Evolutionary conservation across 2,888 invertebrate species (phyloP).

Genomic region (Lasioglossum villosulum): DNA sequence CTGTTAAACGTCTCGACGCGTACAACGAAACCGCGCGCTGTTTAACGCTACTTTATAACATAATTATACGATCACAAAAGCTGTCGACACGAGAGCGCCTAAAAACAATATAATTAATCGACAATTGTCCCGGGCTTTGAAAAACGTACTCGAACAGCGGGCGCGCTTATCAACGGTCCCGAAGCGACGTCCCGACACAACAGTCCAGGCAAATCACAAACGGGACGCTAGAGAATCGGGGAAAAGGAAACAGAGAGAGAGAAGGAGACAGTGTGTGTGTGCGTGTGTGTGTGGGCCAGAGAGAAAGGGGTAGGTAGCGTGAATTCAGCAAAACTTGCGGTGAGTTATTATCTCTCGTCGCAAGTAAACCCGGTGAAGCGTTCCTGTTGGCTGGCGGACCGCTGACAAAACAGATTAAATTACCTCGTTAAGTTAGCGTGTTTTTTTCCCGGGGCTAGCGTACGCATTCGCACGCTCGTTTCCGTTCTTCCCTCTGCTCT

Average conservation of each 20-base stretch:
- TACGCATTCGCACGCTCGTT: constrained; percentile 49
- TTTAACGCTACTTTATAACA: background rate
- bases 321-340: constrained; percentile 60
- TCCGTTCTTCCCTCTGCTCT: constrained; percentile 25
- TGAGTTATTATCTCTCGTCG: constrained; percentile 63
- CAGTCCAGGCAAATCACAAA: constrained; percentile 23
- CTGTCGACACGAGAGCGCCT: background rate
- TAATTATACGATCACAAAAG: constrained; percentile 12
- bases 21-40: background rate
- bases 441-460: constrained; percentile 39
- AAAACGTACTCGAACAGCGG: background rate
- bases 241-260: background rate
- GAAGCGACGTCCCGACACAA: background rate
- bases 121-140: constrained; percentile 17
- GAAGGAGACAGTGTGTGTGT: background rate
- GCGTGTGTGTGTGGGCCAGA: background rate
- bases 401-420: constrained; percentile 68
- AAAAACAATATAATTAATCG: constrained; percentile 38
- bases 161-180: constrained; percentile 1
- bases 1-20: background rate
- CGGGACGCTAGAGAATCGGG: constrained; percentile 1
- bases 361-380: constrained; percentile 50
- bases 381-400: constrained; percentile 41
- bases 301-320: constrained; percentile 10
- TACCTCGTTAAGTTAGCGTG: constrained; percentile 63